These are phyloP conservation scores for Stigmatopora argus DNA, from an alignment of 2,113 vertebrate species.

Conservation along the genomic window DNA sequence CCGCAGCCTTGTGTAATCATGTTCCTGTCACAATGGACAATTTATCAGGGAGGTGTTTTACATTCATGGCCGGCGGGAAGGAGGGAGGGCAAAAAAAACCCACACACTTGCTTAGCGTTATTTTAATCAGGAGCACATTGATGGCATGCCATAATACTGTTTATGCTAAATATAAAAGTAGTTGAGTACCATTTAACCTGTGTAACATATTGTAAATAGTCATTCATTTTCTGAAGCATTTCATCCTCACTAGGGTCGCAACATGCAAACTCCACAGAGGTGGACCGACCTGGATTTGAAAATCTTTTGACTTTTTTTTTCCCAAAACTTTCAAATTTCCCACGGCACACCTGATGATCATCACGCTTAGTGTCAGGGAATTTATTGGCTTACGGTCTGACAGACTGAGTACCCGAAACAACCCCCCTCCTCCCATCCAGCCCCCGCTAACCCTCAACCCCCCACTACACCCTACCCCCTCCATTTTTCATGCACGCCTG, in stretches of 20 bases:
- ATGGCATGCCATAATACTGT: conserved; percentile 11
- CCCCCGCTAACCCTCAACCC: background rate
- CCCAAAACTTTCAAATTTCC: background rate
- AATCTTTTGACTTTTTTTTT: too few species aligned
- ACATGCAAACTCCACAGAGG: too few species aligned
- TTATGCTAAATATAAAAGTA: conserved; percentile 4
- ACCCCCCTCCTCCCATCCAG: background rate
- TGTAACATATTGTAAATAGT: background rate
- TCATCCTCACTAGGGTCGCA: too few species aligned
- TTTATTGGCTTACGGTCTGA: conserved; percentile 6
- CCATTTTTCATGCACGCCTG: background rate
- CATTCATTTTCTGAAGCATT: too few species aligned
- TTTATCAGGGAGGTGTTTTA: conserved; percentile 51
- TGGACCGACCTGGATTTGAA: too few species aligned
- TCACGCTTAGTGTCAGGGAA: background rate
- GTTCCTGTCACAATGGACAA: conserved; percentile 57
- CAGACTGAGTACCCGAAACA: background rate
- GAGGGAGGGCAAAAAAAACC: background rate
- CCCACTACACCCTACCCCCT: background rate
- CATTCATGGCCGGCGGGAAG: conserved; percentile 25
- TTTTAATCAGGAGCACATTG: conserved; percentile 26
- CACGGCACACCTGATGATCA: background rate
- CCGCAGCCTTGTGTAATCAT: conserved; percentile 60
- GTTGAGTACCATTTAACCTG: background rate
- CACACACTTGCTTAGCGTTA: conserved; percentile 21